Base-by-base conservation (phyloP, 2,113 vertebrate species). In the Apeltes quadracus region DNA sequence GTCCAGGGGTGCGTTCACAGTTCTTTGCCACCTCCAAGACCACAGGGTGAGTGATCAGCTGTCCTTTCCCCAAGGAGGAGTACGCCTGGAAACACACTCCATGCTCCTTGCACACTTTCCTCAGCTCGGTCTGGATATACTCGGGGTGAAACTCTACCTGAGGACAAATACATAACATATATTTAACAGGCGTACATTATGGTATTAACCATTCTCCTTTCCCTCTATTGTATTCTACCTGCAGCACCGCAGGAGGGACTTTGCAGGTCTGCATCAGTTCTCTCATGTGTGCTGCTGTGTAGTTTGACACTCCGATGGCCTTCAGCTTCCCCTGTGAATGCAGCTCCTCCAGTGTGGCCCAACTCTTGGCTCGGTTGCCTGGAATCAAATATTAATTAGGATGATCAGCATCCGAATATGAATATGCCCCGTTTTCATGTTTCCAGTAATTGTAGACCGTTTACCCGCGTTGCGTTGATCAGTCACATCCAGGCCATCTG, bases 241-340 rank as follows among this genome's bases (percentile, higher is more conserved):
- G 91, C 5, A 89, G 68, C 29, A 95, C 74, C 0, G 95, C 93
- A 22, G 95, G 95, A 4, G 59, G 64, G 8, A 93, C 75, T 44
- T 43, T 91, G 78, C 95, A 94, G 51, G 18, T 78, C 29, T 77
- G 72, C 63, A 95, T 69, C 43, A 96, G 77, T 62, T 91, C 90
- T 61, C 68, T 79, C 78, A 96, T 87, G 82, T 96, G 95, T 12
- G 58, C 75, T 13, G 86, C 55, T 1, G 94, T 95, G 76, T 95
- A 96, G 86, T 95, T 96, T 25, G 95, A 95, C 65, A 96, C 94
- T 1, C 95, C 95, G 1, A 96, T 93, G 18, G 94, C 93, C 22
- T 84, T 91, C 51, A 96, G 90, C 54, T 79, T 90, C 23, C 94
- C 94, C 36, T 89, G 71, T 1, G 68, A 29, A n/a, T 94, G 82